A percentile compares a stretch with the other conserved stretches of the same genome.
Conservation (phyloP, 2,113 vertebrate species). For the Salminus brasiliensis region DNA sequence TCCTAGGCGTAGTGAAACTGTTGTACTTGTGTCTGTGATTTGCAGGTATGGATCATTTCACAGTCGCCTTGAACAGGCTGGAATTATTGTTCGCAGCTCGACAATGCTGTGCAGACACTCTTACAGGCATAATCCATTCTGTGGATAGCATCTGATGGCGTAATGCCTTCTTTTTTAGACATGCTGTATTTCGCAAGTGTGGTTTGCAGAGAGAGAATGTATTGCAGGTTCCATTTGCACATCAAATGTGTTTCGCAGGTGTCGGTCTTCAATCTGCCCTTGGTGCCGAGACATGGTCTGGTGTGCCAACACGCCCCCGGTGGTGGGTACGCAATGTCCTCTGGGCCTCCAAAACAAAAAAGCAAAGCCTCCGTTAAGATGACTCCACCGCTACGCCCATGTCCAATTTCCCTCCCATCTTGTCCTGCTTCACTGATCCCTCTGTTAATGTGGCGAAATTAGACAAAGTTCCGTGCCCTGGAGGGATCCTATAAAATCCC, state of each 20-base stretch:
- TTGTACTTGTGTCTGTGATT: background rate
- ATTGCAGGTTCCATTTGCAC: background rate
- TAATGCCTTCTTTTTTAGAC: background rate
- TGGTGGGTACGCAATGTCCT: background rate
- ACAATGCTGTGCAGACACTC: background rate
- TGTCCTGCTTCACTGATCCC: conserved; percentile 59
- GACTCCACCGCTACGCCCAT: conserved; percentile 60
- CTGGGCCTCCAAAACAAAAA: background rate
- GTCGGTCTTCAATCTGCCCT: background rate
- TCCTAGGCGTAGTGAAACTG: too few relatives aligned
- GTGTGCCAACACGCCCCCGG: background rate
- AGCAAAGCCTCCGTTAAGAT: conserved; percentile 50
- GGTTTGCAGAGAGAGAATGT: background rate
- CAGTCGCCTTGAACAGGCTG: background rate
- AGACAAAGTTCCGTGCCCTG: conserved; percentile 61
- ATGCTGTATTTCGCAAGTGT: background rate
- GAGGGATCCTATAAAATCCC: conserved; percentile 58
- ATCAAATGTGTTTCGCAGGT: background rate
- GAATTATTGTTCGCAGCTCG: background rate
- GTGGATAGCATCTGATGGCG: background rate
- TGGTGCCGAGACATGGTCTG: too few relatives aligned
- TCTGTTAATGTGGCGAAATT: conserved; percentile 69
- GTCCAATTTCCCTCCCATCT: conserved; percentile 60
- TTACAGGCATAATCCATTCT: background rate
- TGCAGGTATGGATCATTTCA: background rate